Conservation (phyloP, 2,113 vertebrate genomes). For the Phaethornis superciliosus region DNA sequence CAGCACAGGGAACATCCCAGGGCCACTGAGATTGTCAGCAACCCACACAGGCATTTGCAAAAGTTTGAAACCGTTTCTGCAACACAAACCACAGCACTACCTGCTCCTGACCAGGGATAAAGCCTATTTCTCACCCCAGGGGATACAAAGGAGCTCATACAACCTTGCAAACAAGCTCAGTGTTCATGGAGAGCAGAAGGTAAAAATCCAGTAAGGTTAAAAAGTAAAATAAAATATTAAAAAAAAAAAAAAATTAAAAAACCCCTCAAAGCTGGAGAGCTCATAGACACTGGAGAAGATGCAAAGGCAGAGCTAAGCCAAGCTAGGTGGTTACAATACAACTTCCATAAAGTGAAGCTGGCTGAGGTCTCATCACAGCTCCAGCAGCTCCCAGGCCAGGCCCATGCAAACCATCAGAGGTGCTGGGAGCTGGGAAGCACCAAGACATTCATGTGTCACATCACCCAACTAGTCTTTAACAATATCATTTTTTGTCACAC, state of each 20-base stretch:
- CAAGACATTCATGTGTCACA: rapidly evolving
- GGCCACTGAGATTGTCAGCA: rapidly evolving
- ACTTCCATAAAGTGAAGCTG: not conserved
- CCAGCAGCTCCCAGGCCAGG: not conserved
- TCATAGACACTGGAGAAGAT: not conserved
- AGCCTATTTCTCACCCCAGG: not conserved
- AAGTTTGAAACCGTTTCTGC: not conserved
- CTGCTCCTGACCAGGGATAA: rapidly evolving
- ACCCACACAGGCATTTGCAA: not conserved
- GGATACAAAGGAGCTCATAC: not conserved
- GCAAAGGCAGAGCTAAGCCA: not conserved
- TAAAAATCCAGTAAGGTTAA: too few relatives aligned
- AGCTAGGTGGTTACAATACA: not conserved
- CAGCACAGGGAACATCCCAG: not conserved
- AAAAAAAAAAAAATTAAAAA: too few relatives aligned
- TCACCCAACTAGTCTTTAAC: not conserved
- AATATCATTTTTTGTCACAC: not conserved
- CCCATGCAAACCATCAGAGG: not conserved
- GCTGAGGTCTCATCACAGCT: not conserved
- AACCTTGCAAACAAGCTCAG: not conserved
- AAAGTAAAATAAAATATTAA: too few relatives aligned
- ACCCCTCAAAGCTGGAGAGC: not conserved
- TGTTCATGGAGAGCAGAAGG: not conserved
- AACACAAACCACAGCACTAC: not conserved
- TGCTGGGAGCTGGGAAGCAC: not conserved